Evolutionary conservation across 2,113 vertebrate species (phyloP), one percentile per base, ranked within the genome.

Genomic region (Alaudala cheleensis): DNA sequence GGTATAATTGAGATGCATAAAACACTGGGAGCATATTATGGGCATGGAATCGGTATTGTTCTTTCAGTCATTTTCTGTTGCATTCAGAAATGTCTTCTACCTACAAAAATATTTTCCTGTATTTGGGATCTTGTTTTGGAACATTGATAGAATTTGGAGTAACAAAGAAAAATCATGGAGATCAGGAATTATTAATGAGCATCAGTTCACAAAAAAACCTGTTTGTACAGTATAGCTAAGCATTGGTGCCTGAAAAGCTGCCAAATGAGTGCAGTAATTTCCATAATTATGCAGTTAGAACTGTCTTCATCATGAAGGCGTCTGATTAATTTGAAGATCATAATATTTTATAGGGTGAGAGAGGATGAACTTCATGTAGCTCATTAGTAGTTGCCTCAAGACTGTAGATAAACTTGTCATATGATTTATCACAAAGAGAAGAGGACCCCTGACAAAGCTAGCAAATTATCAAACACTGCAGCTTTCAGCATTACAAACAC

Each of bases 221-320:
- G 3, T 81, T 71, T 61, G 22, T 47, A 39, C 39, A 84, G 14
- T 42, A 37, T 17, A 73, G 54, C 7, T 47, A 47, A 73, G 28
- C 47, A 45, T 82, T 82, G 79, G 18, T 72, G 45, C 37, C 45
- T 95, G 71, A 65, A 80, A 80, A 39, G 58, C 86, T 20, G 51
- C 96, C 89, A 86, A 89, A 31, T 71, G 58, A 88, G 33, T 67
- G 45, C 45, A 83, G 40, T 88, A 44, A 81, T 93, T 92, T 95
- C 64, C 5, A 2, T 93, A 94, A 91, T 90, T 93, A 78, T 60
- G 45, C 67, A 73, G 42, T 85, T 90, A 87, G 77, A 95, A 62
- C 29, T 83, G 29, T 54, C 71, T 94, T 57, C 86, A 67, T 88
- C 34, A 42, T 58, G 73, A 86, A 73, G 33, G n/a, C 33, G 23